Base-by-base conservation (phyloP, 2,888 invertebrate genomes). In the Acholoe squamosa region DNA sequence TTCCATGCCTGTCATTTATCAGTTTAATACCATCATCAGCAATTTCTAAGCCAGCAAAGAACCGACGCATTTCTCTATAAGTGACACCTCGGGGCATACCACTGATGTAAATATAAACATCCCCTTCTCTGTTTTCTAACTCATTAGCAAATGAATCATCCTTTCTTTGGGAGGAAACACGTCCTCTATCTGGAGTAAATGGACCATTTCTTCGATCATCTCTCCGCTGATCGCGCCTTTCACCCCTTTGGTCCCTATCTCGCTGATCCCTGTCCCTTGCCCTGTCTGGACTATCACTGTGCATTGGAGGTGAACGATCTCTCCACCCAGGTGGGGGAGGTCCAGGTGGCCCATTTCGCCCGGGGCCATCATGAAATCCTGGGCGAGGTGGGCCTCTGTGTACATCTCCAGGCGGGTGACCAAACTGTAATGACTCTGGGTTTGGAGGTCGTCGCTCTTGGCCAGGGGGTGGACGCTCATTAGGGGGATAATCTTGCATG, bases 1-100 rank as follows among this genome's bases (percentile, higher is more conserved):
- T 97, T 0, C 98, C 98, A 93, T 97, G 97, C 67, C 97, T 97
- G 94, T 98, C 98, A 71, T 97, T 98, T 19, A 98, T 97, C 95
- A 98, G 97, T 95, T 98, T 98, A 89, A 99, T 97, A 22, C 98
- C 98, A 93, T 97, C 97, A 93, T 97, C 97, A 80, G 97, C 97
- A 91, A 98, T 98, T 92, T 96, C 97, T 77, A 97, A 96, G 77
- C 98, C 98, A 7, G 97, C 97, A 95, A 99, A 98, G 94, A 98
- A 98, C 90, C 97, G 97, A 19, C 98, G 96, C 0, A 99, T 96
- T 94, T 98, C 98, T 67, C 97, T 97, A 95, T 98, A 98, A 80
- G 97, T 97, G 0, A 98, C 97, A 92, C 96, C 96, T 28, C 97
- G 96, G 5, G 98, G 97, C 94, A 98, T 97, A 93, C 97, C 97